Evolutionary conservation across 37 sponge, comb jelly and placozoan genomes (phyloP), one percentile per base, ranked within the genome.

Genomic region (Beroe ovata): DNA sequence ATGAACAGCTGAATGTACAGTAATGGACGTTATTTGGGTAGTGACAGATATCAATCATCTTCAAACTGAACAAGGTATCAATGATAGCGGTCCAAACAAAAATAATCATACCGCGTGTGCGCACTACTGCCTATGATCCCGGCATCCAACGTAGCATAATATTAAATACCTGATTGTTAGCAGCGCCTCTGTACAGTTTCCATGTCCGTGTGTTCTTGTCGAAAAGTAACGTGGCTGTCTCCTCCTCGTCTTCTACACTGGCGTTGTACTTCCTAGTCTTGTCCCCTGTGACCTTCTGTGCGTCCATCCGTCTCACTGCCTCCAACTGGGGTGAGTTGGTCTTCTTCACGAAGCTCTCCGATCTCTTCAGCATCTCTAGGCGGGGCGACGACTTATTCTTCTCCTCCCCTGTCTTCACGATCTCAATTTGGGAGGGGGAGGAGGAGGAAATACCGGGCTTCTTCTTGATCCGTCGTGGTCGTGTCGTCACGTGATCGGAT

Each of bases 1-100:
- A 66, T 66, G 69, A 66, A 66, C 4, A 66, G 69, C 69, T 66
- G 69, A 61, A 11, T 47, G 54, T n/a, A n/a, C n/a, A n/a, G n/a
- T n/a, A n/a, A n/a, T n/a, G n/a, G n/a, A n/a, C n/a, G n/a, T n/a
- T n/a, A n/a, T n/a, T n/a, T n/a, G n/a, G n/a, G n/a, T n/a, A n/a
- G n/a, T n/a, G n/a, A n/a, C n/a, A n/a, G n/a, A n/a, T n/a, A n/a
- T n/a, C n/a, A n/a, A n/a, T n/a, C n/a, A n/a, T n/a, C n/a, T n/a
- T n/a, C n/a, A n/a, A n/a, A n/a, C n/a, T n/a, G n/a, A n/a, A n/a
- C n/a, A n/a, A n/a, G n/a, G n/a, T n/a, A n/a, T n/a, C n/a, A n/a
- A n/a, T n/a, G n/a, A n/a, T n/a, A n/a, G n/a, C n/a, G n/a, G n/a
- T n/a, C n/a, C n/a, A n/a, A n/a, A n/a, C n/a, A n/a, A n/a, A n/a